phyloP scores from a whole-genome alignment of 2,113 vertebrate species.

The Planiliza haematocheilus region DNA sequence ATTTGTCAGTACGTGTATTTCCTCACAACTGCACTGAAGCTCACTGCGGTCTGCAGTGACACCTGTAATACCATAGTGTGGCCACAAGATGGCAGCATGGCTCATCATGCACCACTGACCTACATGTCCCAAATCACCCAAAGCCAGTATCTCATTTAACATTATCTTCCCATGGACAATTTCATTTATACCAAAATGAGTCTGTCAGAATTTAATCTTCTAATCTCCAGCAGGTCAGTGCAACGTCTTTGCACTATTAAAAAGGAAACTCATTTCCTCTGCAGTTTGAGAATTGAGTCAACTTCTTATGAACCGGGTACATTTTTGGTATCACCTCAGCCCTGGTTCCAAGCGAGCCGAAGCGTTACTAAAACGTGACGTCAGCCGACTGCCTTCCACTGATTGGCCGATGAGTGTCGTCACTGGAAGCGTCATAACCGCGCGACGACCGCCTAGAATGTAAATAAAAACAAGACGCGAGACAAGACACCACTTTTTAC shows the following conservation, averaged over 20 bases:
- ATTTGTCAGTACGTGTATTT: not conserved
- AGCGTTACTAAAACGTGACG: no score
- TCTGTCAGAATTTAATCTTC: constrained; percentile 61
- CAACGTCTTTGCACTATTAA: constrained; percentile 22
- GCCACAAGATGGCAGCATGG: constrained; percentile 62
- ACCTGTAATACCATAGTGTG: not conserved
- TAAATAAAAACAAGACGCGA: no score
- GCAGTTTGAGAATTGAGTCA: constrained; percentile 2
- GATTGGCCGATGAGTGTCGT: no score
- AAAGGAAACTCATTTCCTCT: constrained; percentile 29
- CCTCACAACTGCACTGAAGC: not conserved
- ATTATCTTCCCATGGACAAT: constrained; percentile 41
- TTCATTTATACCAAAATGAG: constrained; percentile 56
- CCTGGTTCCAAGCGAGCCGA: no score
- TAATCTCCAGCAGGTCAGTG: constrained; percentile 61
- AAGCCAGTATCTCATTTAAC: constrained; percentile 32
- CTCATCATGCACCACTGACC: constrained; percentile 34
- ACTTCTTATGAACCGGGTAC: no score
- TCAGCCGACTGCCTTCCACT: no score
- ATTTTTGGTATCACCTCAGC: no score
- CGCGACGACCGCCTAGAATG: no score
- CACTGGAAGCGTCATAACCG: no score
- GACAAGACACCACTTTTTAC: no score
- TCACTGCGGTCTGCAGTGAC: not conserved
- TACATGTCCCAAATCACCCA: constrained; percentile 23